A percentile compares a stretch with the other conserved stretches of the same genome.
Evolutionary conservation across 2,888 invertebrate species (phyloP).

Genomic region (Eudemis profundana): DNA sequence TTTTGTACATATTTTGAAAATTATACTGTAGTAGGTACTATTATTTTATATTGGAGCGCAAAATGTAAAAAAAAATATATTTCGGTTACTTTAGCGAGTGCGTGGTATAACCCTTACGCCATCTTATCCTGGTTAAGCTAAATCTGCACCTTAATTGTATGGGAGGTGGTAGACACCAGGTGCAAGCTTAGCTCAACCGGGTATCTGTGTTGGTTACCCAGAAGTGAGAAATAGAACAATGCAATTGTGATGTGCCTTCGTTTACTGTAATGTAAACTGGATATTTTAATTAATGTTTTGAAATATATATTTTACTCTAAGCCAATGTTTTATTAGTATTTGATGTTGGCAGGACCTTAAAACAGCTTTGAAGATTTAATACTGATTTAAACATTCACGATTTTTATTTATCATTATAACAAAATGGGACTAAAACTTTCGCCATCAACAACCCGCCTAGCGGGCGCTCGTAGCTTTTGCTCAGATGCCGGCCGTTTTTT

Average conservation of each 20-base stretch:
- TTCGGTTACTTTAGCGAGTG: not conserved
- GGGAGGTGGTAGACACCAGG: no score
- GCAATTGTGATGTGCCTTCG: constrained; percentile 29
- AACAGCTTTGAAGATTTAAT: no score
- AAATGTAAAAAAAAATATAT: no score
- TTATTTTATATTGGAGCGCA: not conserved
- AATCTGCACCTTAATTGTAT: not conserved
- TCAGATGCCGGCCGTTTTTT: no score
- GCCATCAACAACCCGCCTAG: no score
- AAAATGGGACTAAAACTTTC: no score
- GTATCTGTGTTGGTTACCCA: constrained; percentile 11
- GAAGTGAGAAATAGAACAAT: constrained; percentile 16
- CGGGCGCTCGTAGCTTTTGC: no score
- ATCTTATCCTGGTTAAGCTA: no score
- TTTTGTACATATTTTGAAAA: constrained; percentile 14
- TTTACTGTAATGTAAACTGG: constrained; percentile 9
- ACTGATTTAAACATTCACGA: no score
- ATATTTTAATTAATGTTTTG: constrained; percentile 22
- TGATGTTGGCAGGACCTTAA: no score
- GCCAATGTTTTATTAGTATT: constrained; percentile 5
- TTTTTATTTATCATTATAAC: no score
- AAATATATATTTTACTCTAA: constrained; percentile 31
- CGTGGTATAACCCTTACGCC: not conserved
- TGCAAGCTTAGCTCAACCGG: not conserved
- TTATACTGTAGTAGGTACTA: constrained; percentile 1